A percentile compares a stretch with the other conserved stretches of the same genome.
These are phyloP conservation scores for Bombus haemorrhoidalis DNA, from an alignment of 1,140 invertebrate genomes.

Conservation along the genomic window DNA sequence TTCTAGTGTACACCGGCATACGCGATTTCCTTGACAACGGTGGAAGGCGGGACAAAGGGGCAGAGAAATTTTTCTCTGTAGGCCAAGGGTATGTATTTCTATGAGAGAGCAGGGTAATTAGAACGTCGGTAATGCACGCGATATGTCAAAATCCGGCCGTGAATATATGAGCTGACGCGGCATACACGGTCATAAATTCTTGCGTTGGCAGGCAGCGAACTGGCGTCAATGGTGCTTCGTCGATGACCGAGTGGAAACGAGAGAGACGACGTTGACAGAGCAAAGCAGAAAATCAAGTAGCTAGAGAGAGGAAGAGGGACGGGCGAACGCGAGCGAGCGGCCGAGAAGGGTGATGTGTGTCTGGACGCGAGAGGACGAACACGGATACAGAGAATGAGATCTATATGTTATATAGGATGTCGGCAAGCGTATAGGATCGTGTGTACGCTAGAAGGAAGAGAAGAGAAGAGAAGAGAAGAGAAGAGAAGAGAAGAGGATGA, in stretches of 20 bases:
- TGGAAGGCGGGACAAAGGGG: not conserved
- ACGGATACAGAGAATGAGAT: constrained; percentile 25
- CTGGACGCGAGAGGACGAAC: not conserved
- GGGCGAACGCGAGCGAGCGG: not conserved
- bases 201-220: constrained; percentile 76
- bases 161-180: constrained; percentile 69
- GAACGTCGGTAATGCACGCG: constrained; percentile 72
- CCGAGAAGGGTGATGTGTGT: not conserved
- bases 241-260: constrained; percentile 67
- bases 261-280: constrained; percentile 19
- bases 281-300: constrained; percentile 29
- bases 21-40: not conserved
- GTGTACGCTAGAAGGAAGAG: not conserved
- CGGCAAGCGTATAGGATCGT: not conserved
- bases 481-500: not conserved
- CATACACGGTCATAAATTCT: constrained; percentile 79
- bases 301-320: not conserved
- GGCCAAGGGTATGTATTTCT: not conserved
- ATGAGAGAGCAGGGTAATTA: constrained; percentile 65
- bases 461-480: not conserved
- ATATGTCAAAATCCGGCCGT: constrained; percentile 71
- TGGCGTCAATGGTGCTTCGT: constrained; percentile 79
- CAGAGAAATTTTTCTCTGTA: not conserved
- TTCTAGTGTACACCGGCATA: not conserved
- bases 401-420: constrained; percentile 37